Evolutionary conservation across 1,140 invertebrate species (phyloP).

Genomic region (Calliopsis andreniformis): DNA sequence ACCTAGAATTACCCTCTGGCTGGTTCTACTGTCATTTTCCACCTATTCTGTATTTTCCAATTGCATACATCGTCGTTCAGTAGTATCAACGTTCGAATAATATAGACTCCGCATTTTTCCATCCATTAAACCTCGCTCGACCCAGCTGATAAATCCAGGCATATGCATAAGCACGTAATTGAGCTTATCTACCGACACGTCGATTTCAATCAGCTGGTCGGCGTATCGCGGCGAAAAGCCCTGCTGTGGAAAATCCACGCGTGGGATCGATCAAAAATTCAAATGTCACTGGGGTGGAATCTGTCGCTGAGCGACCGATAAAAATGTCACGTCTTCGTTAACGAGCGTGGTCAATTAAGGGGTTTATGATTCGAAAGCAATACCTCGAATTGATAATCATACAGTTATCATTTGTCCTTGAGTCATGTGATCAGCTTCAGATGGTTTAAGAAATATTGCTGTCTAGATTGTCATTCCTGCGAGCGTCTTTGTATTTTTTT

Average conservation of each 20-base stretch:
- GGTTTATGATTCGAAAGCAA: neutral
- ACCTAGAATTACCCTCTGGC: too few relatives aligned
- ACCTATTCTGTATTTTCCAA: too few relatives aligned
- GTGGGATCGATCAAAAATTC: neutral
- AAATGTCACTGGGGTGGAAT: neutral
- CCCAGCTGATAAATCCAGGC: neutral
- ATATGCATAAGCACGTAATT: neutral
- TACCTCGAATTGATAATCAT: neutral
- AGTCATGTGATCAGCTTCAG: too few relatives aligned
- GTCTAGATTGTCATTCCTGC: too few relatives aligned
- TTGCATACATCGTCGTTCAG: too few relatives aligned
- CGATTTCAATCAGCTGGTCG: conserved; percentile 1
- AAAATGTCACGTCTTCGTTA: conserved; percentile 2
- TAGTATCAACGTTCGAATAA: too few relatives aligned
- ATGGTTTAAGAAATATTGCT: too few relatives aligned
- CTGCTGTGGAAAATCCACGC: neutral
- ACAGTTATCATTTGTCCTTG: neutral
- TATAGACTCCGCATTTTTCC: too few relatives aligned
- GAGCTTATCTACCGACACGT: neutral
- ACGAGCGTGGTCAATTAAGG: neutral
- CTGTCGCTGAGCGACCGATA: neutral
- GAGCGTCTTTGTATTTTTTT: too few relatives aligned
- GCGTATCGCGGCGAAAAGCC: neutral
- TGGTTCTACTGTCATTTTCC: too few relatives aligned
- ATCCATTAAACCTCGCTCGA: neutral